Percentiles rank a stretch among this genome's conserved stretches.
Conservation (phyloP, 2,113 vertebrate genomes). For the Peromyscus leucopus region DNA sequence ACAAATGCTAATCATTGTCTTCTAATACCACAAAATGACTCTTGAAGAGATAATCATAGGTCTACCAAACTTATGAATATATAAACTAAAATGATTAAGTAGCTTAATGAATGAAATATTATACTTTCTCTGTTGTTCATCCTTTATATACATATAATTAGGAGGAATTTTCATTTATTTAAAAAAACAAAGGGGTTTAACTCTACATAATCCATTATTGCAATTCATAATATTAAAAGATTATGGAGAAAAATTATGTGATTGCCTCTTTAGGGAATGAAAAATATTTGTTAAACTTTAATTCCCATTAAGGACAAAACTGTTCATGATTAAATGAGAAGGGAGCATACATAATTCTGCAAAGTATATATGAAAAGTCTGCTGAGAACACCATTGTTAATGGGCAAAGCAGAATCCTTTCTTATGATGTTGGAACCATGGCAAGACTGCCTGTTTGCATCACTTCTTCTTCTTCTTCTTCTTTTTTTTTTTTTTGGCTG, state of each 20-base stretch:
- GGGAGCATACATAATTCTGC: not conserved
- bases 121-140: too few species aligned
- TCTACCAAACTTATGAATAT: not conserved
- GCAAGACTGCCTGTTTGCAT: not conserved
- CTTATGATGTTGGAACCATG: not conserved
- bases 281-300: not conserved
- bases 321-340: not conserved
- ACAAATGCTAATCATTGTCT: not conserved
- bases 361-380: not conserved
- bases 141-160: not conserved
- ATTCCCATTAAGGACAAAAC: not conserved
- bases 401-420: not conserved
- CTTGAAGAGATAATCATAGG: conserved; percentile 2
- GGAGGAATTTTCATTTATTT: not conserved
- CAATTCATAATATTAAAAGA: not conserved
- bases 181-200: not conserved
- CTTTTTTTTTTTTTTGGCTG: accelerated
- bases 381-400: not conserved
- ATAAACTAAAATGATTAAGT: conserved; percentile 1
- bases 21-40: not conserved
- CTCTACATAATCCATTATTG: not conserved
- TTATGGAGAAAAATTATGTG: conserved; percentile 15
- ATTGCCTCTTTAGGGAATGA: not conserved
- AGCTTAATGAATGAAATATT: not conserved
- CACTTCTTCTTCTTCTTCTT: accelerated